Base-by-base conservation (phyloP, 2,113 vertebrate species). In the Scatophagus argus region DNA sequence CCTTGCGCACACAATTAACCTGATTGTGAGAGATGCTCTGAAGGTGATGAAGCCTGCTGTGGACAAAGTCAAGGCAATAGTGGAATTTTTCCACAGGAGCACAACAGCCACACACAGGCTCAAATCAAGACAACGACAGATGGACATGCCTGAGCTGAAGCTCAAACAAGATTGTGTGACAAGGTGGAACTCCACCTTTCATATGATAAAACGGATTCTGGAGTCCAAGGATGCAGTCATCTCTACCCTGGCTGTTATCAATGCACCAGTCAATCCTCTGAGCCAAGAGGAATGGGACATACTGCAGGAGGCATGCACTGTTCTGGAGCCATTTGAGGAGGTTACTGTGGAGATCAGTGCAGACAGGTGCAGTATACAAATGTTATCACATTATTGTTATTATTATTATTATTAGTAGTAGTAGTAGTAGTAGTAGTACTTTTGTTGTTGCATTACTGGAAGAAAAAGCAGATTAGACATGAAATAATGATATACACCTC, bases 81-180 rank as follows among this genome's bases (percentile, higher is more conserved):
- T 44, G 19, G 46, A 49, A 49, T 49, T 23, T 1, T 49, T 49
- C n/a, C 29, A 46, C 17, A 65, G 6, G 25, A 65, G 62, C 62
- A 47, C 41, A 31, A n/a, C 12, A 27, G 62, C 43, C 19, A 46
- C 43, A 65, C 6, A 65, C 1, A 86, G 63, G 27, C 77, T 84
- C 0, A 80, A 83, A 23, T 80, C 75, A 13, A 72, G 60, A 2
- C 74, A 75, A 46, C 1, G 8, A 25, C 73, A 82, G 71, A 79
- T 79, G 78, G 54, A 25, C 1, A 70, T 67, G 68, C 49, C 65
- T 16, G 59, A 71, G 27, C 52, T 63, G 17, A 75, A 32, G 55
- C 52, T 39, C 6, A 74, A 79, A 64, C 76, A 79, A 29, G 63
- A 84, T 11, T 79, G 82, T 64, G 58, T 39, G 39, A 84, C 70